phyloP scores from a whole-genome alignment of 2,888 invertebrate genomes.

The Drosophila affinis region DNA sequence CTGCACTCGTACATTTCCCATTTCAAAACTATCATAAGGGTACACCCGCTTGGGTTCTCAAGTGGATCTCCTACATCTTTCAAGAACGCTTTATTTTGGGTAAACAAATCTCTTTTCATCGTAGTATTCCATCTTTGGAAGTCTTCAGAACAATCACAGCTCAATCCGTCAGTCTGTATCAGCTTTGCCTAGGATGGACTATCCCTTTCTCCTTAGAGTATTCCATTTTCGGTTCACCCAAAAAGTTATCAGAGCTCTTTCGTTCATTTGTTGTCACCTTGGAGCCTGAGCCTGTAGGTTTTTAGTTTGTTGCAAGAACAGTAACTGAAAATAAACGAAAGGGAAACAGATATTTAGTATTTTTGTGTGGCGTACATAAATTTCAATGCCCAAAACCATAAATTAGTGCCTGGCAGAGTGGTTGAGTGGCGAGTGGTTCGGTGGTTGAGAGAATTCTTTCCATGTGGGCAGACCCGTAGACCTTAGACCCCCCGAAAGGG shows the following conservation, averaged over 20 bases:
- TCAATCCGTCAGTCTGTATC: no score
- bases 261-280: constrained; percentile 50
- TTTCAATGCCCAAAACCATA: constrained; percentile 69
- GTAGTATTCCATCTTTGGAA: no score
- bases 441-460: not conserved
- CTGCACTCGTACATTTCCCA: no score
- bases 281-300: constrained; percentile 11
- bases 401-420: constrained; percentile 64
- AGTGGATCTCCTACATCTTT: no score
- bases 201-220: not conserved
- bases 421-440: constrained; percentile 31
- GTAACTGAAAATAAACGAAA: constrained; percentile 26
- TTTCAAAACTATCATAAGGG: no score
- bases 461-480: not conserved
- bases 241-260: not conserved
- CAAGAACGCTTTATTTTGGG: no score
- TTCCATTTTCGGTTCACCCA: not conserved
- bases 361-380: constrained; percentile 59
- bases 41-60: no score
- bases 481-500: constrained; percentile 34
- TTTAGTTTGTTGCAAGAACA: constrained; percentile 53
- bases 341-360: constrained; percentile 48
- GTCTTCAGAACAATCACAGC: no score
- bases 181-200: no score
- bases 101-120: no score